Evolutionary conservation across 2,797 vertebrate species (phyloP).

Genomic region (Scolopax bukidnonensis): DNA sequence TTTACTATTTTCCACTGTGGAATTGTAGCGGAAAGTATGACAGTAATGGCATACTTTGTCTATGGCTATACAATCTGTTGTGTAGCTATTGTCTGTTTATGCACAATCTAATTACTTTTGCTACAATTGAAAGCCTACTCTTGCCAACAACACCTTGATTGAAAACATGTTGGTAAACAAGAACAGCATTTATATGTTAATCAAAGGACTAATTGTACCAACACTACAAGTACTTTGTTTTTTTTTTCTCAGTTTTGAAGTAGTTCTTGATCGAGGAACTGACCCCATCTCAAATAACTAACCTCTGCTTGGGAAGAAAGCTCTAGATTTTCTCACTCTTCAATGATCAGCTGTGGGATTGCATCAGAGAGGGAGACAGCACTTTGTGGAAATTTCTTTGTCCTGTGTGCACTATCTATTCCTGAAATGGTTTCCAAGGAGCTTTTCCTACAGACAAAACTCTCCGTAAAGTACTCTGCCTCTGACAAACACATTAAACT

Average conservation of each 20-base stretch:
- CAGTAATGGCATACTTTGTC: not conserved
- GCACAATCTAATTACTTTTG: not conserved
- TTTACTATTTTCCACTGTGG: too few relatives aligned
- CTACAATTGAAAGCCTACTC: not conserved
- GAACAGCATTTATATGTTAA: not conserved
- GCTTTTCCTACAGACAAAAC: not conserved
- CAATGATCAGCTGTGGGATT: not conserved
- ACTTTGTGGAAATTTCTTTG: not conserved
- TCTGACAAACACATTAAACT: not conserved
- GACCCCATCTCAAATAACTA: not conserved
- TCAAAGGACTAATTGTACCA: not conserved
- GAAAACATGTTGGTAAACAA: not conserved
- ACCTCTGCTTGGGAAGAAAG: not conserved
- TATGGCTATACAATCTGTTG: not conserved
- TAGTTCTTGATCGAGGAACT: not conserved
- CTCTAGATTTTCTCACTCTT: not conserved
- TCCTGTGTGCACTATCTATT: not conserved
- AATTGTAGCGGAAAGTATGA: not conserved
- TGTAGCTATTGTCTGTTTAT: not conserved
- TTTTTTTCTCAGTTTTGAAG: not conserved
- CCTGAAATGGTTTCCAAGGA: not conserved
- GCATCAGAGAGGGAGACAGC: not conserved
- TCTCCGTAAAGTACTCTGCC: not conserved
- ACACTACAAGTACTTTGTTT: not conserved
- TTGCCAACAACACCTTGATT: not conserved